These are phyloP conservation scores for Podarcis siculus DNA, from an alignment of 2,797 vertebrate species.

Conservation along the genomic window DNA sequence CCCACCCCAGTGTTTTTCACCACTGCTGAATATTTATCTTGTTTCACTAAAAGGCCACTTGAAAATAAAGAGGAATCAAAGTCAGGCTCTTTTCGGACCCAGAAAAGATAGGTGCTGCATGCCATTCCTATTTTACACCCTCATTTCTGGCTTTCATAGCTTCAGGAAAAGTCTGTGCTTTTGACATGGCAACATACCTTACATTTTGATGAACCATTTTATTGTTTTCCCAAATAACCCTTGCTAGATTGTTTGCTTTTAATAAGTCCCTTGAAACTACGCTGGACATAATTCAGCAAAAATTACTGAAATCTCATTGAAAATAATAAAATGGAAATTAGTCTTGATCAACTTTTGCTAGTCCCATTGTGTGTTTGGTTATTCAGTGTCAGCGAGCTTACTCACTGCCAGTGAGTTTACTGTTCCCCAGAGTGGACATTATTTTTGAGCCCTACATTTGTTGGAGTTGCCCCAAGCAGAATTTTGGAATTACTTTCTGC, in stretches of 20 bases:
- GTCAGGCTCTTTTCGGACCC: not conserved
- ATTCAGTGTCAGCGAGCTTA: not conserved
- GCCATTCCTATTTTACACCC: not conserved
- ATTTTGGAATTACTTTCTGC: not conserved
- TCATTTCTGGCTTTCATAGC: not conserved
- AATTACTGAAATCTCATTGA: not conserved
- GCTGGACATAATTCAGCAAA: not conserved
- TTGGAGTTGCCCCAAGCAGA: not conserved
- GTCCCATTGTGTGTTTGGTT: not conserved
- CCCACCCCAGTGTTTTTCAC: not conserved
- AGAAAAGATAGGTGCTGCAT: not conserved
- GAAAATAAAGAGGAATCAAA: not conserved
- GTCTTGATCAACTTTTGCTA: not conserved
- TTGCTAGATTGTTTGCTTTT: not conserved
- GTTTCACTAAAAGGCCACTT: not conserved
- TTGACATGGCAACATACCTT: not conserved
- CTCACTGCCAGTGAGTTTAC: not conserved
- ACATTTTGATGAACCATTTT: not conserved
- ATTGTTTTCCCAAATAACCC: not conserved
- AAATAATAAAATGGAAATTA: not conserved
- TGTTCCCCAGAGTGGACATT: not conserved
- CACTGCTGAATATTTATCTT: not conserved
- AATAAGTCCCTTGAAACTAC: not conserved
- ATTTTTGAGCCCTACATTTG: not conserved
- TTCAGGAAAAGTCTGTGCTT: not conserved